Evolutionary conservation across 2,888 invertebrate genomes (phyloP), one percentile per base, ranked within the genome.

Genomic region (Tuberolachnus salignus): DNA sequence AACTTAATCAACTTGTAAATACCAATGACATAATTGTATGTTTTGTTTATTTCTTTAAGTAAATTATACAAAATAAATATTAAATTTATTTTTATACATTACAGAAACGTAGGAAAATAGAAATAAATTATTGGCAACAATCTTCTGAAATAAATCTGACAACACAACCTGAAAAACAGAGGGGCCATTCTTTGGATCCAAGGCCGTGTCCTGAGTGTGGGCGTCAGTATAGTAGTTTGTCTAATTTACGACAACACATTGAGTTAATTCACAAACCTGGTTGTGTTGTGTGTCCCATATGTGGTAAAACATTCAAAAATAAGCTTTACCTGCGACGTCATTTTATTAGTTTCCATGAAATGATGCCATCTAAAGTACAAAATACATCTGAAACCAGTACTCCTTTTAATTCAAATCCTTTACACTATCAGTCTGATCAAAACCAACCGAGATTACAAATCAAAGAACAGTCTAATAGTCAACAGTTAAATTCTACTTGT

Each of bases 221-320:
- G 84, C 88, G 89, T 84, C 88, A 89, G 84, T 90, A 90, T 87
- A 89, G 89, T 86, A 90, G 89, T 86, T 87, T 89, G 84, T 89
- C 89, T 83, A 90, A 90, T 86, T 87, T 90, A 83, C 87, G 89
- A 82, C 90, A 90, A 84, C 90, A 90, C 86, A 88, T 90, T 86
- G 88, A 89, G 85, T 87, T 90, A 83, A 89, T 90, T 85, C 90
- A 90, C 86, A 88, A 88, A 86, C 89, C 90, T 82, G 89, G 88
- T 84, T 88, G 88, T 84, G 89, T 89, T 83, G 87, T 87, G 84
- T 90, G 90, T 85, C 87, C 88, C 82, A 86, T 89, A 83, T 90
- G 90, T 86, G 87, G 87, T 85, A 89, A 89, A 86, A 87, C 88
- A 82, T 90, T 90, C 86, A 89, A 89, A 86, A 89, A 89, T 82